Evolutionary conservation across 2,888 invertebrate species (phyloP).

Genomic region (Eurytoma californica): DNA sequence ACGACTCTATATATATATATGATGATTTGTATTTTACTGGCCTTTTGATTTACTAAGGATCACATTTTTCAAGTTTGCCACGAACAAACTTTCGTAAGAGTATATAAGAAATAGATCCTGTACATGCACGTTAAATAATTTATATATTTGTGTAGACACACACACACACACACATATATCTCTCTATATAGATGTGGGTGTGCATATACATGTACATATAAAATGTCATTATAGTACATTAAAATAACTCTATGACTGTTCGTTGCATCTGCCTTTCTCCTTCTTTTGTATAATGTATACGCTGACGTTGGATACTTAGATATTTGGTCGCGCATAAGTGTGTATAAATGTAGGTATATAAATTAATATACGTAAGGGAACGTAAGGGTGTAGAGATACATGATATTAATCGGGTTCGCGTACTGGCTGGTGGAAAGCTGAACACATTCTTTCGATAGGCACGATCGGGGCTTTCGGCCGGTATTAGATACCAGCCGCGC

Average conservation of each 20-base stretch:
- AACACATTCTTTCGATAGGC: conserved; percentile 42
- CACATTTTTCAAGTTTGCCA: conserved; percentile 56
- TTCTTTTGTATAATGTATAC: conserved; percentile 51
- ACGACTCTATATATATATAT: conserved; percentile 42
- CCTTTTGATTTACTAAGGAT: conserved; percentile 59
- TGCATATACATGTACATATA: conserved; percentile 59
- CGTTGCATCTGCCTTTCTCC: conserved; percentile 52
- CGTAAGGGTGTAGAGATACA: too few species aligned
- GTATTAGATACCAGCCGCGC: too few species aligned
- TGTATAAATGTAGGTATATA: conserved; percentile 54
- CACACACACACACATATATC: too few species aligned
- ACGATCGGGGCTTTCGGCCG: not conserved
- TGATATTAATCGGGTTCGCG: conserved; percentile 6
- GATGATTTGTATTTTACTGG: conserved; percentile 56
- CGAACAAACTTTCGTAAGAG: conserved; percentile 43
- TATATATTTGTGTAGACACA: conserved; percentile 59
- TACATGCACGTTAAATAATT: conserved; percentile 59
- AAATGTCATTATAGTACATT: conserved; percentile 64
- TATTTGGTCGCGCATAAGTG: conserved; percentile 57
- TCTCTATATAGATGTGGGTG: too few species aligned
- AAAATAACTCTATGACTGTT: conserved; percentile 58
- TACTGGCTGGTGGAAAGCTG: conserved; percentile 22
- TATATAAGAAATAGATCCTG: conserved; percentile 57
- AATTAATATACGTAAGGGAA: conserved; percentile 45
- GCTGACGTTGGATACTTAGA: conserved; percentile 55